Percentiles rank a stretch among this genome's conserved stretches.
These are phyloP conservation scores for Nomada fabriciana DNA, from an alignment of 2,888 invertebrate genomes.

Conservation along the genomic window DNA sequence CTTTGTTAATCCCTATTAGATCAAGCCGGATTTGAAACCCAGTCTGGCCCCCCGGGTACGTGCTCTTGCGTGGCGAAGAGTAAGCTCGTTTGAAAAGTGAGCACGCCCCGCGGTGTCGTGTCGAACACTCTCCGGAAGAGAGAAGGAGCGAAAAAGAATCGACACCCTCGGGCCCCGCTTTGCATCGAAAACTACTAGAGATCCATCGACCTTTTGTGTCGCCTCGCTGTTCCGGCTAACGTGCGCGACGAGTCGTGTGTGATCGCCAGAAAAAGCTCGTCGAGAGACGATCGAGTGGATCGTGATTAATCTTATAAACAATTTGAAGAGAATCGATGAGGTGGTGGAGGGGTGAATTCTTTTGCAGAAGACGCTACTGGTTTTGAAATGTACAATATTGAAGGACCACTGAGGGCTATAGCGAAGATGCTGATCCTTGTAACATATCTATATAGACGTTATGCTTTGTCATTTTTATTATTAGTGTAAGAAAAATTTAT, in stretches of 20 bases:
- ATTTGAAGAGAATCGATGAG: background rate
- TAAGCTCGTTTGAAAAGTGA: constrained; percentile 83
- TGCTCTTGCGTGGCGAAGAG: constrained; percentile 77
- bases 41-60: constrained; percentile 65
- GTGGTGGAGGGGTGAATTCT: background rate
- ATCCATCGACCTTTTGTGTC: constrained; percentile 61
- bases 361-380: background rate
- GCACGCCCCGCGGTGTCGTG: constrained; percentile 73
- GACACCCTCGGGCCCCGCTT: constrained; percentile 57
- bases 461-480: too few species aligned
- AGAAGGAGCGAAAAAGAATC: constrained; percentile 54
- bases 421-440: too few species aligned
- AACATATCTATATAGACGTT: too few species aligned
- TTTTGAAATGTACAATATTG: background rate
- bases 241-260: constrained; percentile 44
- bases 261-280: constrained; percentile 37
- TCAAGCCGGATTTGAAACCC: constrained; percentile 81
- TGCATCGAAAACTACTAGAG: constrained; percentile 57
- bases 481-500: too few species aligned
- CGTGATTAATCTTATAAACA: constrained; percentile 29
- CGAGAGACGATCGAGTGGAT: constrained; percentile 14
- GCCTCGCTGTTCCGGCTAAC: constrained; percentile 35
- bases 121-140: constrained; percentile 62
- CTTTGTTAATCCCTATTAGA: constrained; percentile 83
- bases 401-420: background rate